phyloP scores from a whole-genome alignment of 30 jellyfish, hydroid and myxozoan species.

The Haliclystus octoradiatus region DNA sequence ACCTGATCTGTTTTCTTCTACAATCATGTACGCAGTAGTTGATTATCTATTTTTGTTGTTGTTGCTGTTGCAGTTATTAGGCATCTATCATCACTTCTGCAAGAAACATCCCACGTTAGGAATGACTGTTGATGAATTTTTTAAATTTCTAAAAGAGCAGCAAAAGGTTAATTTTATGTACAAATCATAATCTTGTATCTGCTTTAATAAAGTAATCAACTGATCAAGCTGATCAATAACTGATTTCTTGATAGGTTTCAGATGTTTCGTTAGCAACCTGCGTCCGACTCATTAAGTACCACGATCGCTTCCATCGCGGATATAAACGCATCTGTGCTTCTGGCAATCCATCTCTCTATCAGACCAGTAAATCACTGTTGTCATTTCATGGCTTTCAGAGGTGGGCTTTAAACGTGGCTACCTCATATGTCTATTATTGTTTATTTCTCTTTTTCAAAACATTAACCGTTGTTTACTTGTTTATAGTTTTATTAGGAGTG shows the following conservation, averaged over 20 bases:
- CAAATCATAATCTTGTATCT: no score
- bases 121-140: constrained; percentile 55
- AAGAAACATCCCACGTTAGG: constrained; percentile 51
- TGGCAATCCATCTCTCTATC: constrained; percentile 71
- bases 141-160: constrained; percentile 29
- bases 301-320: constrained; percentile 35
- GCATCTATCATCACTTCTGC: constrained; percentile 33
- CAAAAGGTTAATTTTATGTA: constrained; percentile 55
- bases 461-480: neutral
- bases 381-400: constrained; percentile 81
- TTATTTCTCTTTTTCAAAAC: neutral
- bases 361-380: constrained; percentile 49
- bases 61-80: no score
- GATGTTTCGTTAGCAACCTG: constrained; percentile 28
- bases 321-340: constrained; percentile 68
- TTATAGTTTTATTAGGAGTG: constrained; percentile 52
- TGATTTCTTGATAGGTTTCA: constrained; percentile 30
- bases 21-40: no score
- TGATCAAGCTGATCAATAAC: no score
- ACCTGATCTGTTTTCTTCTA: no score
- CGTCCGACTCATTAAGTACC: constrained; percentile 55
- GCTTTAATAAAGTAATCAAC: neutral
- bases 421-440: neutral
- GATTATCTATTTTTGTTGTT: no score
- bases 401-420: constrained; percentile 7